Base-by-base conservation (phyloP, 2,888 invertebrate species). In the Branchellion lobata region DNA sequence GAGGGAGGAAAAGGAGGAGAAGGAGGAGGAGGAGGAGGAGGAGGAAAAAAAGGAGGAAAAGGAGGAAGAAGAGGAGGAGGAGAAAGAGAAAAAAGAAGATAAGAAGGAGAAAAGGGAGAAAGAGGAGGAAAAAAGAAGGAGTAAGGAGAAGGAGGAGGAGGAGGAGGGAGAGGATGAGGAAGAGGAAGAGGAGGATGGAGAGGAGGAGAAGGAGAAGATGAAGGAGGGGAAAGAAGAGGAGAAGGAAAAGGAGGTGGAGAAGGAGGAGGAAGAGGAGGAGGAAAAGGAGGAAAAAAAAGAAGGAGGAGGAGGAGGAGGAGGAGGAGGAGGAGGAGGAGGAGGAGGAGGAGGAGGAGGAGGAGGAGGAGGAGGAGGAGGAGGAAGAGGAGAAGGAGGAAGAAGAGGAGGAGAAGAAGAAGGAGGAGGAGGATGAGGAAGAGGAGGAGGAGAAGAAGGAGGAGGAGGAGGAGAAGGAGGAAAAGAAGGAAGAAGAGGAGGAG, bases 321-420 rank as follows among this genome's bases (percentile, higher is more conserved):
- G 24, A 27, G 68, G 24, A 24, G 68, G 24, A 68, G 68, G 24
- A 27, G 68, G 24, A 68, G n/a, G n/a, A n/a, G 90, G 79, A 84
- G 83, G 47, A 47, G 47, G 47, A 47, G 47, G 47, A 47, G 47
- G 47, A 47, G 47, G 18, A 47, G 47, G 47, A 47, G 47, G 47
- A 47, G 47, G 47, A 47, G 47, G 47, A 47, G 8, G 47, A 47
- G 47, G 47, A 47, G 47, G 47, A 47, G 8, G 47, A 47, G 47
- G 47, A 47, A 14, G 47, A 47, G n/a, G n/a, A n/a, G 18, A 18
- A 47, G 47, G 47, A 47, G 47, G 18, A 47, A 18, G 47, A 47
- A 18, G 47, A 47, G 18, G 18, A 47, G 8, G 18, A 47, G 18
- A 47, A 47, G 18, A 47, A 47, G 18, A 18, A 47, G 18, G 18